Evolutionary conservation across 23 tunicate species (phyloP), one percentile per base, ranked within the genome.

Genomic region (Trididemnum miniatum): DNA sequence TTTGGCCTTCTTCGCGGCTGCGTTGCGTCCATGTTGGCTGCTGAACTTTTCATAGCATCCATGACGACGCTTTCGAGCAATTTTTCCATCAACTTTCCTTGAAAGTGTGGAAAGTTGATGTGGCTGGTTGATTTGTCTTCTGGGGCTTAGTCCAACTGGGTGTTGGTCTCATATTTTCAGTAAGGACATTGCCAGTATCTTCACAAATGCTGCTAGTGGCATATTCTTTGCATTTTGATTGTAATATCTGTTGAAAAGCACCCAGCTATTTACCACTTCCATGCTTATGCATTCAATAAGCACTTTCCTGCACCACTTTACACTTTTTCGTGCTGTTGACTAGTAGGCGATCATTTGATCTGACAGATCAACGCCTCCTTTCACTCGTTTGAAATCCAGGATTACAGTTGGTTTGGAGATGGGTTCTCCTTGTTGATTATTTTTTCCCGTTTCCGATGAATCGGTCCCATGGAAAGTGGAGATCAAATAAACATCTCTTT

Each of bases 291-390:
- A 32, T 67, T 67, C 38, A 37, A 32, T 67, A 67, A 67, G 75
- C 37, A 67, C 75, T 67, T 67, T 67, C 32, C 75, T 31, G 25
- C 3, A 67, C 75, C 75, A 67, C 38, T 67, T 67, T 3, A 67
- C 75, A 67, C 15, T 67, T 67, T 67, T 67, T 37, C 38, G 75
- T 67, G 38, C 75, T 67, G 38, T 37, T 67, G 75, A 31, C 31
- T 67, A 67, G 32, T 67, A 67, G 75, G 38, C 75, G 38, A 67
- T 67, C 75, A 67, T 67, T 67, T 67, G 38, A 67, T 67, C 75
- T 67, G 75, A 67, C 12, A 67, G 38, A 33, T 67, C 75, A 33
- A 67, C 32, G 32, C 75, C 75, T 67, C 38, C 38, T 67, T 67
- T 67, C 7, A 67, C 75, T 32, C 75, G 7, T 30, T 67, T 67